These are phyloP conservation scores for Lepus oiostolus DNA, from an alignment of 2,797 vertebrate species.

Conservation along the genomic window DNA sequence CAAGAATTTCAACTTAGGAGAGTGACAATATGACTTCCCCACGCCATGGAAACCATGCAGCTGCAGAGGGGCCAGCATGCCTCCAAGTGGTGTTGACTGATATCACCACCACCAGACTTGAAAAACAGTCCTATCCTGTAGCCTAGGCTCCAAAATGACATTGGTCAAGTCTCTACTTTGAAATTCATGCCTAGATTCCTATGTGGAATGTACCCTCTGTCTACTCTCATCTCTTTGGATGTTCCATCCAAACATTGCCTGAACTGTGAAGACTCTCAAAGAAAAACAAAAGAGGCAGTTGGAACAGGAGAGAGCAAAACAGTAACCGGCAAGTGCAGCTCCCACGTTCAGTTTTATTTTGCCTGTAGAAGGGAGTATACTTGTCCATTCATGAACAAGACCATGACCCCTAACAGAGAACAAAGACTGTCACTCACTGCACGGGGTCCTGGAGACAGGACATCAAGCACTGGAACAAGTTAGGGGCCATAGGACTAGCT, in stretches of 20 bases:
- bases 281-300: conserved; percentile 81
- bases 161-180: conserved; percentile 78
- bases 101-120: conserved; percentile 49
- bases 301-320: conserved; percentile 70
- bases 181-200: conserved; percentile 55
- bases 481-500: neutral
- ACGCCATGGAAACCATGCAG: rapidly evolving
- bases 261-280: conserved; percentile 75
- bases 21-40: conserved; percentile 8
- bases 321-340: conserved; percentile 41
- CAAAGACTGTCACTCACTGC: neutral
- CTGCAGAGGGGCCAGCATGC: neutral
- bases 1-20: conserved; percentile 70
- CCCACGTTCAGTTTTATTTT: conserved; percentile 66
- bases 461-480: neutral
- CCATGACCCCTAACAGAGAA: too few species aligned
- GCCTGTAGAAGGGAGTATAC: neutral
- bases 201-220: conserved; percentile 63
- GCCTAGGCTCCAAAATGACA: conserved; percentile 31
- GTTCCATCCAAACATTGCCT: conserved; percentile 70
- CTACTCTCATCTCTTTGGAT: conserved; percentile 40
- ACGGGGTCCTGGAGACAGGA: neutral
- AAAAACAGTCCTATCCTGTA: conserved; percentile 76
- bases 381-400: neutral
- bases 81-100: conserved; percentile 18